Evolutionary conservation across 2,888 invertebrate species (phyloP).

Genomic region (Villa cingulata): DNA sequence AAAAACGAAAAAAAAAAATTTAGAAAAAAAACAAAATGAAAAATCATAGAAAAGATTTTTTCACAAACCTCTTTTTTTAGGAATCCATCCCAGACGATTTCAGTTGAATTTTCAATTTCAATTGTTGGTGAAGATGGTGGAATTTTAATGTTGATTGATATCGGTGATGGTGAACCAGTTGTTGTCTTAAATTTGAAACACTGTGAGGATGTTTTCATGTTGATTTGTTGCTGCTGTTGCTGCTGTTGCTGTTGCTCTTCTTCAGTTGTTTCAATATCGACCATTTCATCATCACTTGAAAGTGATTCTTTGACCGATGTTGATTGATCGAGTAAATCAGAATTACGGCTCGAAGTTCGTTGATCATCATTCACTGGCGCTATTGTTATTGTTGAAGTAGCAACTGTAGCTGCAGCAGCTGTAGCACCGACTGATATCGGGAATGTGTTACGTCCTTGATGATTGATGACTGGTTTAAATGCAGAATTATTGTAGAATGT

Average conservation of each 20-base stretch:
- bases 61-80: constrained; percentile 8
- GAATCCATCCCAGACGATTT: constrained; percentile 9
- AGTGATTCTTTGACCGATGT: constrained; percentile 18
- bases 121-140: constrained; percentile 5
- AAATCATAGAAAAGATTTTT: background rate
- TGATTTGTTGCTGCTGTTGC: constrained; percentile 1
- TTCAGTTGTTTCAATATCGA: constrained; percentile 78
- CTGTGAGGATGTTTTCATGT: background rate
- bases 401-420: constrained; percentile 17
- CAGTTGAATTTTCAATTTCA: constrained; percentile 7
- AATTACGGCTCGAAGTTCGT: constrained; percentile 21
- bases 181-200: background rate
- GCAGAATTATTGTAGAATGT: constrained; percentile 20
- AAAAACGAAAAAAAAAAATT: background rate
- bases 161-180: background rate
- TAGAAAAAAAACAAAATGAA: background rate
- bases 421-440: constrained; percentile 14
- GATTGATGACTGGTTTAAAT: constrained; percentile 20
- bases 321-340: constrained; percentile 28
- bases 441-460: constrained; percentile 7
- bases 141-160: background rate
- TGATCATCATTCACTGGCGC: constrained; percentile 14
- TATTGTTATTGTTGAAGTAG: constrained; percentile 13
- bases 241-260: constrained; percentile 40
- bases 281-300: constrained; percentile 61